Percentiles rank a stretch among this genome's conserved stretches.
These are phyloP conservation scores for Empidonax alnorum DNA, from an alignment of 2,113 vertebrate species.

Conservation along the genomic window DNA sequence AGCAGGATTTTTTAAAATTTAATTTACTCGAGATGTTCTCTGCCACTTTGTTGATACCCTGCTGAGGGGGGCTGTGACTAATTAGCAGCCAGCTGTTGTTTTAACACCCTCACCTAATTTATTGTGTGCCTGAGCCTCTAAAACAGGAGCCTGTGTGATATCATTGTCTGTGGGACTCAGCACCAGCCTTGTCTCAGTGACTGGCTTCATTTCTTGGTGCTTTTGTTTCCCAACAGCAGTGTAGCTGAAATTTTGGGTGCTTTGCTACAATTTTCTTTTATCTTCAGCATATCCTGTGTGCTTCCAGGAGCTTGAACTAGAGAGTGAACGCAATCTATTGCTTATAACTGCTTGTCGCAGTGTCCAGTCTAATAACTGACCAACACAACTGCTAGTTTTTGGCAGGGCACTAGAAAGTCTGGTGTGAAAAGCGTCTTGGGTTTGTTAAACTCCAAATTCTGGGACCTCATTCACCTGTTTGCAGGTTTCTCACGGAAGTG, in stretches of 20 bases:
- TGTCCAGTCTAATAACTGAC: background rate
- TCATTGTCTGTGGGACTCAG: background rate
- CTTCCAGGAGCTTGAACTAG: background rate
- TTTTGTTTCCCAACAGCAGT: background rate
- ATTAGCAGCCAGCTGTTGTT: conserved; percentile 66
- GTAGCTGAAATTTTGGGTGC: background rate
- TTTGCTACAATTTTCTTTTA: background rate
- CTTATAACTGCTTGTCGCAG: background rate
- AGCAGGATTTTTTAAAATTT: conserved; percentile 67
- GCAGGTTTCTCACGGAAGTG: background rate
- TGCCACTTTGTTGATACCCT: conserved; percentile 27
- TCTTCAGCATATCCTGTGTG: background rate
- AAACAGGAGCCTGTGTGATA: conserved; percentile 13
- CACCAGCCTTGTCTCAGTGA: background rate
- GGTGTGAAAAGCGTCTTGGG: background rate
- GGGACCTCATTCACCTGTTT: background rate
- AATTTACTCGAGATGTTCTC: conserved; percentile 66
- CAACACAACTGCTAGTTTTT: background rate
- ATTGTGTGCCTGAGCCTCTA: conserved; percentile 27
- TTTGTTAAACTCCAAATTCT: background rate
- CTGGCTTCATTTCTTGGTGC: conserved; percentile 1
- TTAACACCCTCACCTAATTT: conserved; percentile 50
- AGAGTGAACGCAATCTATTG: background rate
- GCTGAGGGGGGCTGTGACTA: conserved; percentile 64
- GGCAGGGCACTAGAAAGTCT: background rate